A percentile compares a stretch with the other conserved stretches of the same genome.
Conservation (phyloP, 2,888 invertebrate species). For the Minunthozetes semirufus region DNA sequence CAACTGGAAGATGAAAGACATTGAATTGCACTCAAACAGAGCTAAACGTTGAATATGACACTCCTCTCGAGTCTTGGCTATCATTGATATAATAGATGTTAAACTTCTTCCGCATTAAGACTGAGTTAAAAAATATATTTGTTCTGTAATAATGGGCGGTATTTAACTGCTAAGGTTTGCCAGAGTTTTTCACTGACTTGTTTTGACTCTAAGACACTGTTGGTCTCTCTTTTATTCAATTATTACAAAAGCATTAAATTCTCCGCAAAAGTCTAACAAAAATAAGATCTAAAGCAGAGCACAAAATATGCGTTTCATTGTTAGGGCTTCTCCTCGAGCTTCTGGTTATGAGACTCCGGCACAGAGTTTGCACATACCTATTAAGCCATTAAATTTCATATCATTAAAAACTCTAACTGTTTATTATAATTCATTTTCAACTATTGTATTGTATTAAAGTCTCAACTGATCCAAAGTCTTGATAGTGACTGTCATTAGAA, state of each 20-base stretch:
- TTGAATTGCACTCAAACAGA: background rate
- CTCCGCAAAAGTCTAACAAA: background rate
- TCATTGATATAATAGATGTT: background rate
- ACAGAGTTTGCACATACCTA: background rate
- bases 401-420: background rate
- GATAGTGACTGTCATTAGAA: background rate
- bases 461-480: background rate
- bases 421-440: conserved; percentile 7
- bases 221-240: no score
- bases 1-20: background rate
- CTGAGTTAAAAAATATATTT: background rate
- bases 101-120: conserved; percentile 8
- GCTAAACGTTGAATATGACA: background rate
- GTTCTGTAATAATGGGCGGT: conserved; percentile 12
- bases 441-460: background rate
- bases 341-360: background rate
- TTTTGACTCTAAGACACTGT: background rate
- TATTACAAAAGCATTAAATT: no score
- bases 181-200: background rate
- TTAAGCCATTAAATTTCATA: background rate
- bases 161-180: background rate
- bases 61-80: background rate
- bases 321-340: conserved; percentile 1
- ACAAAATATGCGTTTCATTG: background rate
- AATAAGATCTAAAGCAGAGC: background rate